Evolutionary conservation across 2,888 invertebrate species (phyloP), one percentile per base, ranked within the genome.

Genomic region (Encarsia formosa): DNA sequence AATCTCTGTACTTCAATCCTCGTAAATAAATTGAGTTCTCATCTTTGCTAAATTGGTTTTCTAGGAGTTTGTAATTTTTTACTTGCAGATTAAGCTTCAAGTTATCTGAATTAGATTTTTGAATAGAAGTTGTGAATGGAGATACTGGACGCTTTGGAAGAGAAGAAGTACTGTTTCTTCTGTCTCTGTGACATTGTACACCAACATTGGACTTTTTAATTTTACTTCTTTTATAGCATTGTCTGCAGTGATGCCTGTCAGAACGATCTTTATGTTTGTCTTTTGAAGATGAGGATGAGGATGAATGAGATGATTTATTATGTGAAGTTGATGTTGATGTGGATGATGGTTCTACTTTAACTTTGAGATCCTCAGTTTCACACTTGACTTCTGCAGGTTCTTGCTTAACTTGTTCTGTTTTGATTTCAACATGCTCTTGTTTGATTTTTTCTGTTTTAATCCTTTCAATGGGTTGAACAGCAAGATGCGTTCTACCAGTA

Each of bases 201-300:
- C 87, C 88, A 55, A 86, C 82, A 61, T 83, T 86, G 52, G 81
- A 81, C 3, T 84, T 80, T 63, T 86, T 84, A 32, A 85, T 78
- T 65, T 87, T 85, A 18, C 85, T 82, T 18, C 87, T 79, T 44
- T 82, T 81, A 32, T 86, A 80, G 67, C 87, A 88, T 56, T 82
- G 80, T 52, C 83, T 81, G 65, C 86, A 87, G 41, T 71, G 66
- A 44, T 71, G 69, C 49, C 71, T 62, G n/a, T 71, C 71, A 24
- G 64, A 65, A 39, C 71, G 66, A 8, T 39, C 39, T 13, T 68
- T 65, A 49, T 68, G 68, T 18, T 61, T 65, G 3, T 68, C 66
- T 49, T 69, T 69, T 3, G 71, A 71, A 46, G 64, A 69, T 2
- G 70, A 67, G 11, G 69, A 67, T 16, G 66, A 65, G 3, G 68